Conservation (phyloP, 2,113 vertebrate genomes). For the Malurus melanocephalus region DNA sequence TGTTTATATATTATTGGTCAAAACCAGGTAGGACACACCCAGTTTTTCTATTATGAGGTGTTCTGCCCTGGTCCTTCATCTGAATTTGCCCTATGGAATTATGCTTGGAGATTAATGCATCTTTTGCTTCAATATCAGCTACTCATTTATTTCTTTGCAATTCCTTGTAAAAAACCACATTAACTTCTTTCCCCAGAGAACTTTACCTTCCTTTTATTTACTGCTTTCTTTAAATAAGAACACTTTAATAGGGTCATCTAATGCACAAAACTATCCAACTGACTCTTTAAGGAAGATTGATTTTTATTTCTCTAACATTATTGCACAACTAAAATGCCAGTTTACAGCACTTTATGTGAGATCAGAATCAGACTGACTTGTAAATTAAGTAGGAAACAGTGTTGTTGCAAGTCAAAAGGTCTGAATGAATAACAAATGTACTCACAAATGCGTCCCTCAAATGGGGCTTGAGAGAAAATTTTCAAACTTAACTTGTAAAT, state of each 20-base stretch:
- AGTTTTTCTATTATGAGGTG: not conserved
- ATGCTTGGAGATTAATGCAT: not conserved
- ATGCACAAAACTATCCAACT: not conserved
- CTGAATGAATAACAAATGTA: not conserved
- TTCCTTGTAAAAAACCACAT: not conserved
- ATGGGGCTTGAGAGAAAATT: not conserved
- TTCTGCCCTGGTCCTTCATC: not conserved
- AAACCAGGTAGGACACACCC: not conserved
- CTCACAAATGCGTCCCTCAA: not conserved
- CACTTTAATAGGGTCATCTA: not conserved
- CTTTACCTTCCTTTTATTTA: not conserved
- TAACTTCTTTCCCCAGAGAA: not conserved
- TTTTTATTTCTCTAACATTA: not conserved
- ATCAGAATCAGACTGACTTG: not conserved
- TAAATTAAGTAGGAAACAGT: not conserved
- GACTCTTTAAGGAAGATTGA: not conserved
- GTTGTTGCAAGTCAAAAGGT: not conserved
- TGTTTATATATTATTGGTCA: not conserved
- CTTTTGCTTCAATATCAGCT: not conserved
- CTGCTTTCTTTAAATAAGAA: not conserved
- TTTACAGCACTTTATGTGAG: not conserved
- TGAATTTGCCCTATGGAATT: not conserved
- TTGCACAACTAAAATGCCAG: not conserved
- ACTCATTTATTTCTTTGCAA: rapidly evolving
- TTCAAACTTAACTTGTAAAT: not conserved